These are phyloP conservation scores for Oscheius sp. DNA, from an alignment of 1,140 invertebrate genomes.

Conservation along the genomic window DNA sequence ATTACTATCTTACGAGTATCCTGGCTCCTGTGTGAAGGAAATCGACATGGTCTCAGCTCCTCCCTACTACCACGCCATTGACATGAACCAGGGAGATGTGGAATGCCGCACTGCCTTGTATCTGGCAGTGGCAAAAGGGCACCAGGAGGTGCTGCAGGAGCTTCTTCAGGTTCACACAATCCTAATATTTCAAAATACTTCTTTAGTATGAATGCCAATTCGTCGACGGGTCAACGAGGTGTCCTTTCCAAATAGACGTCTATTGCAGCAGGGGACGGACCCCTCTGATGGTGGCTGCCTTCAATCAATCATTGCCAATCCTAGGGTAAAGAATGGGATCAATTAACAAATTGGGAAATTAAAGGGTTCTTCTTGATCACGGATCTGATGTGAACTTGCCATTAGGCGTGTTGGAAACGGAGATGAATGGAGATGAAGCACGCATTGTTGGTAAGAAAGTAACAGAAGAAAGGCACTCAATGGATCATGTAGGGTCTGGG, in stretches of 20 bases:
- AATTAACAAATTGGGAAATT: conserved; percentile 69
- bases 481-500: conserved; percentile 62
- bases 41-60: conserved; percentile 69
- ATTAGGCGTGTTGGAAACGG: conserved; percentile 49
- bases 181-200: conserved; percentile 66
- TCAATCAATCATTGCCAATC: conserved; percentile 38
- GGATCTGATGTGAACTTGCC: conserved; percentile 67
- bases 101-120: conserved; percentile 85
- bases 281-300: conserved; percentile 45
- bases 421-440: conserved; percentile 36
- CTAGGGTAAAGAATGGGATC: conserved; percentile 15
- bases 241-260: conserved; percentile 73
- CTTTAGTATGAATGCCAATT: conserved; percentile 39
- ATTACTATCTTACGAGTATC: conserved; percentile 63
- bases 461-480: neutral
- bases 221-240: conserved; percentile 58
- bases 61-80: conserved; percentile 78
- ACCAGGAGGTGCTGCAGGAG: conserved; percentile 75
- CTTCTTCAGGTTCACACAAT: conserved; percentile 73
- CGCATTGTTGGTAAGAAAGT: conserved; percentile 1
- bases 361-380: conserved; percentile 70
- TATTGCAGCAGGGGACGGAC: conserved; percentile 71
- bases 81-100: conserved; percentile 83
- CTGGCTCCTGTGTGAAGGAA: conserved; percentile 72
- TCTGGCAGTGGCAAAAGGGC: conserved; percentile 79